Evolutionary conservation across 2,797 vertebrate genomes (phyloP).

Genomic region (Pipistrellus pygmaeus): DNA sequence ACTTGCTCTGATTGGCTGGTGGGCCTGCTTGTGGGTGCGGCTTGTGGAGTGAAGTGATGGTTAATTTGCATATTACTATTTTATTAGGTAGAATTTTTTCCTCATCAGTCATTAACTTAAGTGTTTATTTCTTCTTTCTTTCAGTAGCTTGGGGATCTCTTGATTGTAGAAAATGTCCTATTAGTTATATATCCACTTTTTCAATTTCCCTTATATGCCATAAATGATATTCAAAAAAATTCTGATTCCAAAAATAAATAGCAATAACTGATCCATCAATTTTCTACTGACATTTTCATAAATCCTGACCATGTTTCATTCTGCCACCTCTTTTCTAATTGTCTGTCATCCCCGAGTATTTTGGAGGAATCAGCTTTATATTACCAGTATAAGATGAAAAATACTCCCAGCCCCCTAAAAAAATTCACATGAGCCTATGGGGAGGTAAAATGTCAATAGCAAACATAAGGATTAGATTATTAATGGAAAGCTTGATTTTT

Average conservation of each 20-base stretch:
- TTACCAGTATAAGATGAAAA: neutral
- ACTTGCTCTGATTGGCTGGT: too few relatives aligned
- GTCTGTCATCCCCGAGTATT: neutral
- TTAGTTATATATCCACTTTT: neutral
- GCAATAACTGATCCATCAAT: neutral
- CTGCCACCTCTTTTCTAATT: neutral
- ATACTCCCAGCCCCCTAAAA: neutral
- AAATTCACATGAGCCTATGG: neutral
- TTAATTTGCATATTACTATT: too few relatives aligned
- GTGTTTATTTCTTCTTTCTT: neutral
- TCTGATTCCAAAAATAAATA: neutral
- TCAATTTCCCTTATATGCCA: neutral
- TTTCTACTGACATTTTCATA: neutral
- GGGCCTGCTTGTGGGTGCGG: too few relatives aligned
- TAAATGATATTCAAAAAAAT: neutral
- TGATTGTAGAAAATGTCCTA: neutral
- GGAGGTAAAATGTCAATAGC: neutral
- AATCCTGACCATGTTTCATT: neutral
- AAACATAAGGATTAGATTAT: neutral
- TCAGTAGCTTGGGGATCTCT: neutral
- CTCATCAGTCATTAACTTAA: slow-evolving; percentile 4
- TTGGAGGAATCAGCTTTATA: neutral
- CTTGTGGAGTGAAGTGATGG: too few relatives aligned
- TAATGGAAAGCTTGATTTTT: neutral
- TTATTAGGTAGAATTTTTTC: neutral